Evolutionary conservation across 2,888 invertebrate genomes (phyloP).

Genomic region (Drosophila neoperkinsi): DNA sequence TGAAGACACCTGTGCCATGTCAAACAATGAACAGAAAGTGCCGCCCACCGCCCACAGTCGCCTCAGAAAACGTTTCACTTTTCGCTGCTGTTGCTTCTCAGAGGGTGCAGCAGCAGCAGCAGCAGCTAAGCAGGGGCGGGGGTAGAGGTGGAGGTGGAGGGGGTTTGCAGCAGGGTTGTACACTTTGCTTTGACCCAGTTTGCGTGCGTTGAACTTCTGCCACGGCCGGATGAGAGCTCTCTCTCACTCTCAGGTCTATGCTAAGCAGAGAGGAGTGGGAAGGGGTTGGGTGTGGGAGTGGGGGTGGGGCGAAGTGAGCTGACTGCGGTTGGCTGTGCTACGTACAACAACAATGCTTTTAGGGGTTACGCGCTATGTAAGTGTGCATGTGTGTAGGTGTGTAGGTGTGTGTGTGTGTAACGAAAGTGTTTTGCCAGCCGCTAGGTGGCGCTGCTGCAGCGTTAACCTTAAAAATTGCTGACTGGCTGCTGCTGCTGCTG

Average conservation of each 20-base stretch:
- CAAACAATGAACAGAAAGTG: constrained; percentile 48
- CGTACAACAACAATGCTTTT: constrained; percentile 40
- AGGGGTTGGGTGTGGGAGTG: constrained; percentile 12
- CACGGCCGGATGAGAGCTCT: constrained; percentile 54
- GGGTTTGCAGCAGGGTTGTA: constrained; percentile 63
- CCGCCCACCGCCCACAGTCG: constrained; percentile 7
- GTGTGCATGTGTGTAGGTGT: constrained; percentile 26
- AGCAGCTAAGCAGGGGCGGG: background rate
- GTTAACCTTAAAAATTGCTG: constrained; percentile 70
- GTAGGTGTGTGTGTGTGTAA: constrained; percentile 11
- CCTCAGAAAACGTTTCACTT: constrained; percentile 63
- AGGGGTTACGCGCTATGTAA: constrained; percentile 71
- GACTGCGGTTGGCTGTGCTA: constrained; percentile 13
- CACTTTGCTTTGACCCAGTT: constrained; percentile 85
- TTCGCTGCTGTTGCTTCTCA: constrained; percentile 55
- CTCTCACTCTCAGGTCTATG: constrained; percentile 20
- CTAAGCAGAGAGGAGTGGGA: background rate
- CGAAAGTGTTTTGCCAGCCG: constrained; percentile 58
- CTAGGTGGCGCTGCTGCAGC: constrained; percentile 64
- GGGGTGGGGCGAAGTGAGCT: constrained; percentile 6
- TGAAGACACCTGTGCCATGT: constrained; percentile 78
- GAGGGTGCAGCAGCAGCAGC: constrained; percentile 2
- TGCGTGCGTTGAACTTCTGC: constrained; percentile 79
- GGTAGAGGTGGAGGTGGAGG: background rate
- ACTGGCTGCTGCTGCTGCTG: constrained; percentile 29